These are phyloP conservation scores for Channa striata DNA, from an alignment of 2,797 vertebrate species.

Conservation along the genomic window DNA sequence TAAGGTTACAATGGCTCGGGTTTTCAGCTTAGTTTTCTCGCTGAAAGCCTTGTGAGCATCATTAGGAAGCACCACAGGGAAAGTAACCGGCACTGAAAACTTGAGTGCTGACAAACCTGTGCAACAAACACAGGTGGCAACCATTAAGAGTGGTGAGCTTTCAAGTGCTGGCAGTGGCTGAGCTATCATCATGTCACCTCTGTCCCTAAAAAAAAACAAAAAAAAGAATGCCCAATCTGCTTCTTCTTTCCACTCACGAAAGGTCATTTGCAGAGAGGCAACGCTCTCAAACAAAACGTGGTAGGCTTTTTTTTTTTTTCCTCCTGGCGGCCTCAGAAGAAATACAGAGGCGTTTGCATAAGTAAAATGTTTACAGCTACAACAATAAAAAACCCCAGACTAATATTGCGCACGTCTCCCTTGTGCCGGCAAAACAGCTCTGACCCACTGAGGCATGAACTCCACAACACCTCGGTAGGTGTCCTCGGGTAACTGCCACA, in stretches of 20 bases:
- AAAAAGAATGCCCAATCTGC: constrained; percentile 65
- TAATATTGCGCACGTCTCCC: too few relatives aligned
- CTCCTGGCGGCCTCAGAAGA: constrained; percentile 15
- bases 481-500: too few relatives aligned
- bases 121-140: constrained; percentile 70
- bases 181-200: constrained; percentile 65
- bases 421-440: too few relatives aligned
- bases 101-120: constrained; percentile 51
- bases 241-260: constrained; percentile 63
- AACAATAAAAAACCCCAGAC: too few relatives aligned
- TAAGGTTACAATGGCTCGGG: constrained; percentile 45
- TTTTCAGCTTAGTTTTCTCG: constrained; percentile 45
- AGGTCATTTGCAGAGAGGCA: constrained; percentile 68
- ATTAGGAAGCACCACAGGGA: constrained; percentile 66
- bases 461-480: too few relatives aligned
- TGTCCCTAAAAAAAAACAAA: constrained; percentile 56
- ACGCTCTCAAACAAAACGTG: constrained; percentile 66
- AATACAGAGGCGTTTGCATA: constrained; percentile 21
- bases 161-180: constrained; percentile 64
- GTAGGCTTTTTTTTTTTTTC: constrained; percentile 62
- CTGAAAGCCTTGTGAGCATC: constrained; percentile 49
- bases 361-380: constrained; percentile 50
- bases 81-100: constrained; percentile 60
- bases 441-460: too few relatives aligned
- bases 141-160: constrained; percentile 61